Conservation (phyloP, 2,113 vertebrate species). For the Heterotis niloticus region DNA sequence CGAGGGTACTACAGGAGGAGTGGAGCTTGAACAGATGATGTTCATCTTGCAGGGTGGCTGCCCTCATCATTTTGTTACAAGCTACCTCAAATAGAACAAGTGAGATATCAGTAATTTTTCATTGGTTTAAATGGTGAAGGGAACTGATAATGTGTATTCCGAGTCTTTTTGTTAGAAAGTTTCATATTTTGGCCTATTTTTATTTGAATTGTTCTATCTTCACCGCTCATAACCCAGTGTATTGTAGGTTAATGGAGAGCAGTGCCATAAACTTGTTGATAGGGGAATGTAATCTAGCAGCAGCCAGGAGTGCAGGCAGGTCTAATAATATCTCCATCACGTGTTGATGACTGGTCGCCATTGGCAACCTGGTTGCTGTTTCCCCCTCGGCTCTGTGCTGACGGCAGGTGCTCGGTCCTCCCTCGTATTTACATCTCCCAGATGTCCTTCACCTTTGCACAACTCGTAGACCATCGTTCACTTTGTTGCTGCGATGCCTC, state of each 20-base stretch:
- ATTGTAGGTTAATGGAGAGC: background rate
- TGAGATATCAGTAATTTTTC: too few relatives aligned
- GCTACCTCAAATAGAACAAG: too few relatives aligned
- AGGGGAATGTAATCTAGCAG: background rate
- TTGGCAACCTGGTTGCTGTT: background rate
- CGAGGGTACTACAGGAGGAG: too few relatives aligned
- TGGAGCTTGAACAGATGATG: too few relatives aligned
- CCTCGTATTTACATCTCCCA: background rate
- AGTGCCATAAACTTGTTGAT: background rate
- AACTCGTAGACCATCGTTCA: too few relatives aligned
- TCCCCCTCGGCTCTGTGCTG: background rate
- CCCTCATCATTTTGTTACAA: too few relatives aligned
- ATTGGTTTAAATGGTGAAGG: too few relatives aligned
- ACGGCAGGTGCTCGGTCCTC: background rate
- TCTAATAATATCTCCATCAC: conserved; percentile 16
- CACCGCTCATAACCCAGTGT: background rate
- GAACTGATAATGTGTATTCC: too few relatives aligned
- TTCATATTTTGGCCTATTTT: background rate
- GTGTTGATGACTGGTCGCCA: background rate
- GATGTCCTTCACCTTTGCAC: background rate
- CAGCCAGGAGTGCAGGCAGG: background rate
- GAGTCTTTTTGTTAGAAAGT: background rate
- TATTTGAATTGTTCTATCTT: background rate
- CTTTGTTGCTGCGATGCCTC: background rate
- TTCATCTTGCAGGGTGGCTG: too few relatives aligned